Percentiles rank a stretch among this genome's conserved stretches.
These are phyloP conservation scores for Caenorhabditis becei DNA, from an alignment of 2,888 invertebrate genomes.

Conservation along the genomic window DNA sequence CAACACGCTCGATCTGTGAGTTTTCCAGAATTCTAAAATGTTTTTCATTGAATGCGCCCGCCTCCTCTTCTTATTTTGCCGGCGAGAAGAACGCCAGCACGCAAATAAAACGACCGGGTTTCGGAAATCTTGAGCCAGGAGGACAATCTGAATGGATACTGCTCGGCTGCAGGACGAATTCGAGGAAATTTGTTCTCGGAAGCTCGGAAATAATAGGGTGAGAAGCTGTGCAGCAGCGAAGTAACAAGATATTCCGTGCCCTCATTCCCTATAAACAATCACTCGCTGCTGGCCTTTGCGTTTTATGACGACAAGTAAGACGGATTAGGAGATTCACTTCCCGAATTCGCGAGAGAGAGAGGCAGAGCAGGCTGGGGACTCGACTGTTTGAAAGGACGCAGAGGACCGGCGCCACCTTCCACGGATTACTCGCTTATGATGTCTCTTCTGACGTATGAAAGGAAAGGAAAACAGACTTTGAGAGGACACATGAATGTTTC, in stretches of 20 bases:
- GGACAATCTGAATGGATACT: neutral
- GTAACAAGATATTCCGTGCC: conserved; percentile 10
- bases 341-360: conserved; percentile 12
- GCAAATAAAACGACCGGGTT: neutral
- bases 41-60: neutral
- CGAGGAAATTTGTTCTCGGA: neutral
- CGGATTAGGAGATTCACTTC: conserved; percentile 41
- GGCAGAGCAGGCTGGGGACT: too few relatives aligned
- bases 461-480: conserved; percentile 2
- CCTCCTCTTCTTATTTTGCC: neutral
- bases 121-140: neutral
- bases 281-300: neutral
- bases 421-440: conserved; percentile 24
- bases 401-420: conserved; percentile 3
- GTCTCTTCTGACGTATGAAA: conserved; percentile 18
- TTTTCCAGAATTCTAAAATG: conserved; percentile 1
- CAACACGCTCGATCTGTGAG: conserved; percentile 4
- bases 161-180: neutral
- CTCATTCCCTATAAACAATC: conserved; percentile 8
- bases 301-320: conserved; percentile 18
- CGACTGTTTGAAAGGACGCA: neutral
- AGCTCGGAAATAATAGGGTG: conserved; percentile 1
- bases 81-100: neutral
- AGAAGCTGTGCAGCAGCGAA: conserved; percentile 3
- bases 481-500: conserved; percentile 43